Base-by-base conservation (phyloP, 2,888 invertebrate species). In the Gymnoscelis rufifasciata region DNA sequence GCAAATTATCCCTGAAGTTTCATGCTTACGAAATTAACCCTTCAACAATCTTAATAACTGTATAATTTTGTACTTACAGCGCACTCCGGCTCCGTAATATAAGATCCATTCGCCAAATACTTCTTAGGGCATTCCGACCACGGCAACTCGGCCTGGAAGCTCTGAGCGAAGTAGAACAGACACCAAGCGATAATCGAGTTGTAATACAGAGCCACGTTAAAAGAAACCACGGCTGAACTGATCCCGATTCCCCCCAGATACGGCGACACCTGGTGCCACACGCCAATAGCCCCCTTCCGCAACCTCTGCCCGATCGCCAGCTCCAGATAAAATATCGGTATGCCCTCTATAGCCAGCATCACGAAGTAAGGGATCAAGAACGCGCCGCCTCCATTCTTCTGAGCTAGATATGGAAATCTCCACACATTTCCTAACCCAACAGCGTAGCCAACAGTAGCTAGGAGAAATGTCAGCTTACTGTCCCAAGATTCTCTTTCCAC, bases 141-240 rank as follows among this genome's bases (percentile, higher is more conserved):
- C 5, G 97, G 97, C 63, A 97, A 79, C 67, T 96, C 93, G 0
- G 94, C 93, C 72, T 96, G 96, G 80, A 97, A 97, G 78, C 97
- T 97, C 90, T 95, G 95, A 59, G 95, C 93, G 72, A 97, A 94
- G 84, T 97, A 98, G 81, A 97, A 97, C 71, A 98, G 90, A 76
- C 97, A 97, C 98, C 98, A 98, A 51, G 97, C 97, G 60, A 98
- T 97, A 64, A 98, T 98, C 50, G 97, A 97, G 83, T 98, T 98
- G 84, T 98, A 98, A 82, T 98, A 98, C 56, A 98, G 90, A 7
- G 97, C 97, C 55, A 98, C 97, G 74, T 97, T 96, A 84, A 97
- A 98, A 0, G 97, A 97, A 24, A 98, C 98, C 54, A 98, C 95
- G 1, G 97, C 97, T 44, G 96, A 96, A 69, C 97, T 97, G 59